Evolutionary conservation across 2,797 vertebrate species (phyloP).

Genomic region (Crenuchus spilurus): DNA sequence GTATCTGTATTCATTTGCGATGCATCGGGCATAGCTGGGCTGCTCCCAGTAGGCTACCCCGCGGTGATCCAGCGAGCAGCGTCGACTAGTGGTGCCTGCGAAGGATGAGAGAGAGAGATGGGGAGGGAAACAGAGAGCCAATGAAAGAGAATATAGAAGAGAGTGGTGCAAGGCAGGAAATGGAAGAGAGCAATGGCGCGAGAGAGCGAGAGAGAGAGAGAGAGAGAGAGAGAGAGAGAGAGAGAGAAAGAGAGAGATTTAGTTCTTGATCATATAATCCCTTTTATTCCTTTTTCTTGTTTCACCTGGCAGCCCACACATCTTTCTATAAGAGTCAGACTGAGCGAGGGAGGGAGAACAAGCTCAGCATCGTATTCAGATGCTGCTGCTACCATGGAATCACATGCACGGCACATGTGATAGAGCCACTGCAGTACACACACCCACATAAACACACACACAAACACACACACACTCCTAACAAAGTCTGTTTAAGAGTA

Average conservation of each 20-base stretch:
- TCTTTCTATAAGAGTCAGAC: conserved; percentile 48
- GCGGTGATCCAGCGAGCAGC: conserved; percentile 97
- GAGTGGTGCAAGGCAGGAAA: conserved; percentile 43
- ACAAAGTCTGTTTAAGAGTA: conserved; percentile 11
- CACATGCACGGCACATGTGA: conserved; percentile 40
- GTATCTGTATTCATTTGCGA: conserved; percentile 99
- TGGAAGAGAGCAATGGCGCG: conserved; percentile 46
- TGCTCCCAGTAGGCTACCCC: conserved; percentile 99
- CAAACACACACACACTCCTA: background rate
- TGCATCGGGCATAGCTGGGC: conserved; percentile 99
- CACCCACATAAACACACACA: background rate
- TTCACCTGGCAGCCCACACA: conserved; percentile 42
- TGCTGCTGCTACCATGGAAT: conserved; percentile 18
- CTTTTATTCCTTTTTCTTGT: conserved; percentile 32
- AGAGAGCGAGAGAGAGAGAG: conserved; percentile 65
- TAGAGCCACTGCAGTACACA: conserved; percentile 37
- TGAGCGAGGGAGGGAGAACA: conserved; percentile 42
- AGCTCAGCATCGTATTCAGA: conserved; percentile 17
- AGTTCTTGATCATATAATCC: conserved; percentile 25
- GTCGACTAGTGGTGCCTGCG: conserved; percentile 98
- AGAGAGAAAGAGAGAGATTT: conserved; percentile 29
- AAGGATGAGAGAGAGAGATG: conserved; percentile 56
- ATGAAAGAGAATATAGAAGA: conserved; percentile 9
- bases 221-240: conserved; percentile 51
- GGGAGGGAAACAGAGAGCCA: conserved; percentile 71